Base-by-base conservation (phyloP, 1,140 invertebrate species). In the Pseudomyrmex dendroicus region DNA sequence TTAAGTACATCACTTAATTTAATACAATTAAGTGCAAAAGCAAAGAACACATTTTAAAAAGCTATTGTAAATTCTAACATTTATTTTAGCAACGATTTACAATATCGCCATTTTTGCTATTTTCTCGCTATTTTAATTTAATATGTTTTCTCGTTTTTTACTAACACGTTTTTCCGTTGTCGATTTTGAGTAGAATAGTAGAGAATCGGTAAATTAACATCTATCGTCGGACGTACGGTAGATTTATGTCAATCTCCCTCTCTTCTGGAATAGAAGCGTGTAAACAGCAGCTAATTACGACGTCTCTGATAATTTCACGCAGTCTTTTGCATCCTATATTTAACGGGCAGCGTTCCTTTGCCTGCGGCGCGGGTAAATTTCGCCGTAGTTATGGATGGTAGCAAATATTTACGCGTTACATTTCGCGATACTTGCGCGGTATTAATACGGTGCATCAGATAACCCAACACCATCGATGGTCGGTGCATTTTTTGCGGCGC, bases 231-330 rank as follows among this genome's bases (percentile, higher is more conserved):
- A 44, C 80, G 20, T 52, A 56, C 15, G 68, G 22, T 61, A 44
- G 15, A 44, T 57, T 50, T 56, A 50, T 67, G 54, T 83, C 56
- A 68, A 8, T 59, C 17, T 5, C 17, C 7, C 15, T 48, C 35
- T 22, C 17, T n/a, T 3, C 10, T 48, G 64, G 86, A 73, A 86
- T 57, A 67, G 66, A 2, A 57, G n/a, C 66, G 15, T 56, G 61
- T 22, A 73, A 85, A 68, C n/a, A 46, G 20, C 17, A 17, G n/a
- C 70, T 73, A 83, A 86, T 83, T 78, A 84, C 54, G 54, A 68
- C 64, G 20, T 83, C 20, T 64, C 20, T 52, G 44, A 54, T 83
- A 76, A 82, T 76, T 83, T 70, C 7, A 15, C 5, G 12, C 15
- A 50, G 20, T 57, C 15, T 56, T 57, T 67, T 70, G 61, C 56